These are phyloP conservation scores for Acanthurus leucopareius DNA, from an alignment of 2,797 vertebrate genomes.

Conservation along the genomic window DNA sequence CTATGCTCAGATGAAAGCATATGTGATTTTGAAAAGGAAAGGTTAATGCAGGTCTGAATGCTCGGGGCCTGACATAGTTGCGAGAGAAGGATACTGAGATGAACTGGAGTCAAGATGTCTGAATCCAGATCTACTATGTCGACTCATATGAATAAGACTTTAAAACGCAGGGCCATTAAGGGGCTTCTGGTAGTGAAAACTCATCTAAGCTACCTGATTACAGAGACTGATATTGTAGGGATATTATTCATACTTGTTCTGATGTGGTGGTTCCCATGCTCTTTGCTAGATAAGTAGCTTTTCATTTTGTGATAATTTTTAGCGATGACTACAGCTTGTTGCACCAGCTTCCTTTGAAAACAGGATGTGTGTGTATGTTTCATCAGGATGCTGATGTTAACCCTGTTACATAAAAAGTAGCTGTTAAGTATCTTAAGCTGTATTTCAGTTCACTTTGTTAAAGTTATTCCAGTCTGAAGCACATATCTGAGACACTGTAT, in stretches of 20 bases:
- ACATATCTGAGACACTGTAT: too few species aligned
- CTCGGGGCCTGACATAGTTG: slow-evolving; percentile 17
- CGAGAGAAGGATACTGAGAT: slow-evolving; percentile 4
- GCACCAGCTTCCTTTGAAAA: neutral
- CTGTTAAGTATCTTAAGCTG: too few species aligned
- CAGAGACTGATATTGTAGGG: neutral
- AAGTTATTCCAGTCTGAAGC: too few species aligned
- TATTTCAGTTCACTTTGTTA: too few species aligned
- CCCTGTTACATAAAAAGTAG: too few species aligned
- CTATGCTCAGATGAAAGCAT: slow-evolving; percentile 28
- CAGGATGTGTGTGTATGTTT: neutral
- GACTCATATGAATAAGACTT: slow-evolving; percentile 2
- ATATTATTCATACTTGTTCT: neutral
- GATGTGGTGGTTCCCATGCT: too few species aligned
- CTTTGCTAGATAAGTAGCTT: neutral
- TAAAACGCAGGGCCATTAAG: neutral
- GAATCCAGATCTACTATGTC: slow-evolving; percentile 25
- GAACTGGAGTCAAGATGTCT: slow-evolving; percentile 27
- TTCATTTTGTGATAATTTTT: neutral
- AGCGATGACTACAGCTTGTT: neutral
- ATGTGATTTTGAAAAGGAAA: slow-evolving; percentile 39
- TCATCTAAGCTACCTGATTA: neutral
- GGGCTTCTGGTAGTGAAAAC: neutral
- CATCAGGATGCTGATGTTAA: too few species aligned
- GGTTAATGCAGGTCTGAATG: slow-evolving; percentile 48